Base-by-base conservation (phyloP, 2,113 vertebrate species). In the Pachyramphus minor region DNA sequence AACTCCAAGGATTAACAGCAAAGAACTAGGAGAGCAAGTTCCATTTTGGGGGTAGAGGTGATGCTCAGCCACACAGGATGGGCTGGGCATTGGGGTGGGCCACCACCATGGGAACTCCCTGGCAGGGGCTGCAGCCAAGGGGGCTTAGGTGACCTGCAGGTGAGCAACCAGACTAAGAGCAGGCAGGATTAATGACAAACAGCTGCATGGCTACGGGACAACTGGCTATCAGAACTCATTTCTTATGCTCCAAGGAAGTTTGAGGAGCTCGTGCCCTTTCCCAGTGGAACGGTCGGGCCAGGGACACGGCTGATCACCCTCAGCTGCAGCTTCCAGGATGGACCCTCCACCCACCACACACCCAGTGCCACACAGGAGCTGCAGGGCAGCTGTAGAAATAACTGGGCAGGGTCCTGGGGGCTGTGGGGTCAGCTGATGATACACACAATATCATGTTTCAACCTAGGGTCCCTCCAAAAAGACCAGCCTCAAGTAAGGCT, bases 161-260 rank as follows among this genome's bases (percentile, higher is more conserved):
- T 0, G 24, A 7, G 39, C 31, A 8, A 2, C 28, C 41, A n/a
- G 35, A 6, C 19, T 9, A 56, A 9, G 49, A 37, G 9, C 49
- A 47, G 14, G 60, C n/a, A 16, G 66, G 45, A 24, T 4, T 2
- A 16, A 0, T 28, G 44, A 35, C 35, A 59, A 33, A 2, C n/a
- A 88, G 49, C 49, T 7, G 3, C 3, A 0, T 3, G 37, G 47
- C 58, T 42, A 6, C 0, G 0, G 5, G 37, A 47, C 10, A 25
- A 8, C 19, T 12, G 1, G 35, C n/a, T 1, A 18, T 4, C 47
- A 44, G 31, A 24, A 25, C 6, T 6, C 1, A 17, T 15, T 60
- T 25, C 33, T 18, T 8, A 15, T 8, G 45, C 2, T 14, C 66
- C 17, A 4, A 63, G 50, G n/a, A 41, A 75, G 60, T 1, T 11